Evolutionary conservation across 2,888 invertebrate species (phyloP), one percentile per base, ranked within the genome.

Genomic region (Spodoptera exigua): DNA sequence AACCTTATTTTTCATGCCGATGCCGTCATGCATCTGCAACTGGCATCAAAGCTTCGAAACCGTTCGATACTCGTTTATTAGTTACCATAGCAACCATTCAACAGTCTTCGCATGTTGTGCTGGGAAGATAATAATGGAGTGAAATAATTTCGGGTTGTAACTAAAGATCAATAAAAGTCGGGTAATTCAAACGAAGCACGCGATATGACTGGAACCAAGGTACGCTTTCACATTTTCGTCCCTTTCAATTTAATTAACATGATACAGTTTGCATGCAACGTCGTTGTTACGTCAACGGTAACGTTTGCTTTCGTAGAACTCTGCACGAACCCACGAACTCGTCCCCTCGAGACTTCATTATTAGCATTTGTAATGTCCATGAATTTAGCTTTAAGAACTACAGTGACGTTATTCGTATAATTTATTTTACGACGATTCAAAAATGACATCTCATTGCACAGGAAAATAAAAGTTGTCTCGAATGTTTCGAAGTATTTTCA

Each of bases 201-300:
- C 93, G 85, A 93, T 85, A 92, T 93, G 92, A 82, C 88, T 46
- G 90, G 89, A 69, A 78, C 87, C 77, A 89, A 91, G 93, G 93
- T 93, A 83, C 56, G 82, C 67, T 61, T 71, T 76, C 65, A 66
- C 72, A 73, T 78, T 80, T 76, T 81, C 74, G 85, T 83, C 83
- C 81, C 82, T 67, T 85, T 84, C 83, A 79, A 81, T 88, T 84
- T 89, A 92, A 92, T 93, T 92, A 91, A 87, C 85, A 82, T 85
- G 75, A 74, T 75, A 87, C 80, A 81, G 81, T 81, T 81, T 87
- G 88, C 91, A 89, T 89, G 89, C 89, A 78, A 88, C 76, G 75
- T 75, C 76, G 70, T 80, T 70, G 74, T 76, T 73, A 76, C 75
- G 78, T 78, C 76, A 78, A 64, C 75, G 78, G 78, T 75, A 78